phyloP scores from a whole-genome alignment of 2,888 invertebrate species.

The Aradus depressus region DNA sequence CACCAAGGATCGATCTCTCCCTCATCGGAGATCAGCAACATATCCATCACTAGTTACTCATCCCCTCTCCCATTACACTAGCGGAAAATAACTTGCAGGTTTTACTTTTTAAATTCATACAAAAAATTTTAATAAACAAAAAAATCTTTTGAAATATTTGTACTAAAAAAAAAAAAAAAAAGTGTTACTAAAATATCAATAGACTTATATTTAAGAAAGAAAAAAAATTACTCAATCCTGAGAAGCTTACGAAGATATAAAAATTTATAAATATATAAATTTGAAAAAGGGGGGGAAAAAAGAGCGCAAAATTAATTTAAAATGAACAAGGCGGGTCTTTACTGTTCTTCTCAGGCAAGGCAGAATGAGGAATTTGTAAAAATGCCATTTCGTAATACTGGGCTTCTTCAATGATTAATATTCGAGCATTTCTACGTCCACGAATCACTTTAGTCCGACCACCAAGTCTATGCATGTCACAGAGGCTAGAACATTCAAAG shows the following conservation, averaged over 20 bases:
- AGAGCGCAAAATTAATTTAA: constrained; percentile 14
- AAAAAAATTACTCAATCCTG: too few species aligned
- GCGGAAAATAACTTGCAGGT: constrained; percentile 27
- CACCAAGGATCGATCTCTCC: constrained; percentile 22
- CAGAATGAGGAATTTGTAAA: constrained; percentile 32
- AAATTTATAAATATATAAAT: constrained; percentile 1
- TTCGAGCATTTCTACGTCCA: constrained; percentile 23
- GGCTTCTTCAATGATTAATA: constrained; percentile 24
- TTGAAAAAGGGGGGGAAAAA: not conserved
- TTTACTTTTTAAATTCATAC: constrained; percentile 12
- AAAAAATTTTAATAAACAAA: constrained; percentile 7
- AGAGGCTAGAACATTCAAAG: constrained; percentile 22
- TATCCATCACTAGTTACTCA: constrained; percentile 22
- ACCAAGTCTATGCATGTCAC: constrained; percentile 25
- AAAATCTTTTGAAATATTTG: constrained; percentile 3
- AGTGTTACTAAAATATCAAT: not conserved
- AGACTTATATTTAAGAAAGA: too few species aligned
- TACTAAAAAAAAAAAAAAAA: constrained; percentile 4
- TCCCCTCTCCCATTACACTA: constrained; percentile 11
- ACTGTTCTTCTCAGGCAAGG: constrained; percentile 32
- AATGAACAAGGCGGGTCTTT: constrained; percentile 31
- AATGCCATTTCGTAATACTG: constrained; percentile 31
- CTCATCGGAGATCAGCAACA: constrained; percentile 23
- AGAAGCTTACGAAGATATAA: constrained; percentile 2
- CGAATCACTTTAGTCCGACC: constrained; percentile 25